These are phyloP conservation scores for Melangyna quadrimaculata DNA, from an alignment of 2,888 invertebrate genomes.

Conservation along the genomic window DNA sequence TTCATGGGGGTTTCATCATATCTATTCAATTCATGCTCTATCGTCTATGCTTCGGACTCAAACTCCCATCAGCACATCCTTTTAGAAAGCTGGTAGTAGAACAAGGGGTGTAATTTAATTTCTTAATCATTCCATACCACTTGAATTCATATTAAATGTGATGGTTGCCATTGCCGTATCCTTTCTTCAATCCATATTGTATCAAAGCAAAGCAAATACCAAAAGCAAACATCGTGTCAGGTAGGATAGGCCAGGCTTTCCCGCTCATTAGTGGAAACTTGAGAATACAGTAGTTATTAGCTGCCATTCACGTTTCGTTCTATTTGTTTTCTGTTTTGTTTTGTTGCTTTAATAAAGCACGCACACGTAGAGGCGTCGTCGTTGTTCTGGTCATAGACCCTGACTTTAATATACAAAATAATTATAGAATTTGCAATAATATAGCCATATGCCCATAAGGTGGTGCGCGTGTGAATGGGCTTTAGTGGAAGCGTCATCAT, in stretches of 20 bases:
- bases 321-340: conserved; percentile 35
- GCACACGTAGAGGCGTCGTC: not conserved
- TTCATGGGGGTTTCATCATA: too few species aligned
- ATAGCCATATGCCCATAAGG: not conserved
- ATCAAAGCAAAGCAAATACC: conserved; percentile 6
- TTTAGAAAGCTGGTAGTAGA: not conserved
- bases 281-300: conserved; percentile 52
- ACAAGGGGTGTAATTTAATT: conserved; percentile 55
- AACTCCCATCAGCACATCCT: not conserved
- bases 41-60: not conserved
- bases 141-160: conserved; percentile 38
- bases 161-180: not conserved
- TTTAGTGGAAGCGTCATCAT: not conserved
- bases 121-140: conserved; percentile 58
- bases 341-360: conserved; percentile 21
- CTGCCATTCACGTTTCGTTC: conserved; percentile 14
- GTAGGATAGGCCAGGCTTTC: not conserved
- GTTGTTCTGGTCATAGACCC: not conserved
- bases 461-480: not conserved
- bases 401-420: conserved; percentile 4
- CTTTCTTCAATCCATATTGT: not conserved
- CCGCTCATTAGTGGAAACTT: not conserved
- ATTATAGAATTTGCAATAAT: conserved; percentile 12
- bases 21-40: too few species aligned
- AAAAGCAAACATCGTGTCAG: conserved; percentile 15